Base-by-base conservation (phyloP, 2,797 vertebrate species). In the Enteromius radiatus region DNA sequence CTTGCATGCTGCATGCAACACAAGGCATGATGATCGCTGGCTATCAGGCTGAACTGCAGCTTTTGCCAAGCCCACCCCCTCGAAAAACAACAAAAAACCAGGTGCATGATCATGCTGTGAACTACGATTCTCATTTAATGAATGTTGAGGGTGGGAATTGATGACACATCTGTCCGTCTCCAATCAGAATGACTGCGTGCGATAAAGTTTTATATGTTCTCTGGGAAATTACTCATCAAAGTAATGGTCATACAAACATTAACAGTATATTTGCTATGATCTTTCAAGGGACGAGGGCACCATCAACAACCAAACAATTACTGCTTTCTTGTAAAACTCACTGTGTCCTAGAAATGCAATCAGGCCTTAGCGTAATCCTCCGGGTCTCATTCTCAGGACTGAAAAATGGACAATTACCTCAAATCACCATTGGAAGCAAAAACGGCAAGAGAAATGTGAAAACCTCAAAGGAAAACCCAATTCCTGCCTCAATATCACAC, bases 361-460 rank as follows among this genome's bases (percentile, higher is more conserved):
- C 94, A 90, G 92, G 88, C 88, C 86, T 89, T 81, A 76, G 89
- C 90, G 87, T 87, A 89, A 93, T 90, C 93, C 90, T 85, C 88
- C 87, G 85, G 84, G 89, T 90, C 87, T 87, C 88, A 90, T 92
- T 90, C 92, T 92, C 91, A 86, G 87, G 63, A 88, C 90, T 90
- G 86, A 89, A 84, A 87, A 92, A 93, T 91, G 88, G 90, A 86
- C 90, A 92, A 94, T 94, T 94, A 94, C 89, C 89, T 91, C 90
- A 93, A 90, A 92, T 90, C 82, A 86, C 89, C 90, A 81, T 87
- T 73, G 91, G 92, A 93, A 92, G 89, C 89, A 88, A 85, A 91
- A 89, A 90, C 89, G 76, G 91, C 90, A 91, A 91, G 86, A 90
- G 87, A 84, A 84, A 59, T 74, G 1, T 38, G 23, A 87, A 86